These are phyloP conservation scores for Coccyzus lansbergi DNA, from an alignment of 2,797 vertebrate genomes.

Conservation along the genomic window DNA sequence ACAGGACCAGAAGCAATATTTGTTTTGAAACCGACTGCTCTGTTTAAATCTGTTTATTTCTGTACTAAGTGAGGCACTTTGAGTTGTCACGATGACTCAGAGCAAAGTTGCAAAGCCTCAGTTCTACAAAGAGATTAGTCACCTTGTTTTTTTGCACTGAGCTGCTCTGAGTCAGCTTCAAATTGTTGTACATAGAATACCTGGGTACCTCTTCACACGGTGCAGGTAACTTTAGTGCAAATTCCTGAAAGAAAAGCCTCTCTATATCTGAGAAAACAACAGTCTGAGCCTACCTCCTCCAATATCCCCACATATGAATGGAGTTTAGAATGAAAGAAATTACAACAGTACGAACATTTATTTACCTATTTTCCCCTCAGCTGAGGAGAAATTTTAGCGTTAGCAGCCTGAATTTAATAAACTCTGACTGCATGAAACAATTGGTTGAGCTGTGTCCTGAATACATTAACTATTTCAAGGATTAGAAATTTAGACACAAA, in stretches of 20 bases:
- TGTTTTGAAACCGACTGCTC: conserved; percentile 16
- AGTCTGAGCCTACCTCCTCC: neutral
- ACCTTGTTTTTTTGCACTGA: conserved; percentile 56
- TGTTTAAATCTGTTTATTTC: conserved; percentile 56
- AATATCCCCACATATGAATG: neutral
- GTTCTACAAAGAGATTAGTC: conserved; percentile 55
- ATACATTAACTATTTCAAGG: neutral
- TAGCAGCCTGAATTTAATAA: neutral
- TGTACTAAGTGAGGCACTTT: conserved; percentile 23
- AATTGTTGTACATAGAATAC: conserved; percentile 10
- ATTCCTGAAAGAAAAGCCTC: conserved; percentile 18
- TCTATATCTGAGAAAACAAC: neutral
- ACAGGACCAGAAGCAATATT: conserved; percentile 2
- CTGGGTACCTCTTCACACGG: neutral
- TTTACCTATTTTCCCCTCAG: neutral
- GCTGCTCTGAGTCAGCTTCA: conserved; percentile 58
- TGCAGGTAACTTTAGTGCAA: conserved; percentile 34
- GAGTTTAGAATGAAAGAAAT: neutral
- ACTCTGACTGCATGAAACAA: neutral
- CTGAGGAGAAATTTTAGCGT: neutral
- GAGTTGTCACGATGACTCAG: conserved; percentile 60
- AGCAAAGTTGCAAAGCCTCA: conserved; percentile 40
- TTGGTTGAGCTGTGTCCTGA: neutral
- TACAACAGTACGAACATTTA: neutral
- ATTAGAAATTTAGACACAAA: neutral